Evolutionary conservation across 2,113 vertebrate species (phyloP), one percentile per base, ranked within the genome.

Genomic region (Passer montanus): DNA sequence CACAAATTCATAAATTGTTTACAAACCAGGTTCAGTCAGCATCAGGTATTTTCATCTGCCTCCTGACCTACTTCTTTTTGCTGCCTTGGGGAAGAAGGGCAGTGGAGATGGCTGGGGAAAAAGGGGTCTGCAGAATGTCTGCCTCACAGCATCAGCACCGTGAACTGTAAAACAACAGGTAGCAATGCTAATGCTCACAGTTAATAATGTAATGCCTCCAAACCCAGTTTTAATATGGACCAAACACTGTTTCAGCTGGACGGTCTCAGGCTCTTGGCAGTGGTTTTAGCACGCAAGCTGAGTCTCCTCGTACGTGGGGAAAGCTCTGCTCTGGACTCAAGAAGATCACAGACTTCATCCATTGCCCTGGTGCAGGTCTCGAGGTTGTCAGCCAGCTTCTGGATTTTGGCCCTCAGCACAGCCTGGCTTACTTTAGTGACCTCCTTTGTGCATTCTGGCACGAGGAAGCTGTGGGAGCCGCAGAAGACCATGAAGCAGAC

Each of bases 401-500:
- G 98, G 47, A 98, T 95, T 97, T 98, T 98, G 87, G 98, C 98
- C 72, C 90, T 98, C 39, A 98, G 95, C 59, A 98, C 92, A 0
- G 95, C 95, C 69, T 98, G 98, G 95, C 98, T 98, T 7, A 98
- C 97, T 95, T 96, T 98, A 12, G 97, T 98, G 85, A 93, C 93
- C 67, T 98, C 98, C 80, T 98, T 97, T 12, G 96, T 95, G 73
- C 90, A 73, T 68, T 97, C 95, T 43, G 98, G 98, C 46, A 98
- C 82, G 1, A 98, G 97, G 58, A 98, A 97, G 93, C 97, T 97
- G 17, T 97, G 97, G 1, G 97, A 97, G 66, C 98, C 93, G 0
- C 97, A 98, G 91, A 98, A 96, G 62, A 98, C 97, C 87, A 98
- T 86, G 91, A 97, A 97, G 84, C 97, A 98, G 91, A 98, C 33